Percentiles rank a stretch among this genome's conserved stretches.
These are phyloP conservation scores for Cettia cetti DNA, from an alignment of 2,113 vertebrate genomes.

Conservation along the genomic window DNA sequence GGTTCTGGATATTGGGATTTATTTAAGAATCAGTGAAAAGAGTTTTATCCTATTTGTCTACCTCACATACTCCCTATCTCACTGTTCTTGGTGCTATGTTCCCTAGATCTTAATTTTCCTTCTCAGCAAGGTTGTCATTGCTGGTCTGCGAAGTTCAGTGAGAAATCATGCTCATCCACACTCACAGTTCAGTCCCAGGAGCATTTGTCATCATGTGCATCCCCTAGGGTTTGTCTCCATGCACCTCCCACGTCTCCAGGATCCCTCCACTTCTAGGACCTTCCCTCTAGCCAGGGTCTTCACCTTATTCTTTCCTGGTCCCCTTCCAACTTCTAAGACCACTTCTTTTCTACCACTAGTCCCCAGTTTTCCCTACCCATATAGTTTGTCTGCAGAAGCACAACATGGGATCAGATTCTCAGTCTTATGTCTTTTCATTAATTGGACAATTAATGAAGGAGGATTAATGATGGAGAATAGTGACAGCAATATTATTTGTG, in stretches of 20 bases:
- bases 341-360: neutral
- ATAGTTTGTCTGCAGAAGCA: neutral
- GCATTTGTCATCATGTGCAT: neutral
- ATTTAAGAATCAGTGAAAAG: neutral
- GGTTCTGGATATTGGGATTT: neutral
- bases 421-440: neutral
- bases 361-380: neutral
- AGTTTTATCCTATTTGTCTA: neutral
- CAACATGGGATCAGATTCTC: neutral
- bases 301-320: neutral
- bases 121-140: neutral
- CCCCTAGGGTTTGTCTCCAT: neutral
- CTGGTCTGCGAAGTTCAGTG: neutral
- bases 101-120: neutral
- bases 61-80: neutral
- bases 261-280: accelerated
- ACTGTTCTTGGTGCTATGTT: accelerated
- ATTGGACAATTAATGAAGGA: neutral
- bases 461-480: neutral
- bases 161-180: neutral
- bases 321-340: neutral
- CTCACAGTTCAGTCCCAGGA: neutral
- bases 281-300: neutral
- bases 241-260: accelerated
- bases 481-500: neutral